Evolutionary conservation across 2,888 invertebrate species (phyloP).

Genomic region (Apamea epomidion): DNA sequence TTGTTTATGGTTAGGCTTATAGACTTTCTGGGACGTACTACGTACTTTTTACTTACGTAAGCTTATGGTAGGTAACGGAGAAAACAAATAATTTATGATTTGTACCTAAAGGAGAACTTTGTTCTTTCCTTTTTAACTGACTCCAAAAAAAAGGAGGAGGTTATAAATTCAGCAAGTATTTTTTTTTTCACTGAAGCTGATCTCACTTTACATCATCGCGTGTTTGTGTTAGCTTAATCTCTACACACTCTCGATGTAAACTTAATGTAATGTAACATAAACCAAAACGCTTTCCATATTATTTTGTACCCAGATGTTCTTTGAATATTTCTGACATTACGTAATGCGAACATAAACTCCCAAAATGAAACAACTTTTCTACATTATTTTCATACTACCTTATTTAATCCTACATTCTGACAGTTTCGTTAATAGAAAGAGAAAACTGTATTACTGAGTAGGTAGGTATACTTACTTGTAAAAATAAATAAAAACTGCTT

Average conservation of each 20-base stretch:
- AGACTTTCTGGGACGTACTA: too few relatives aligned
- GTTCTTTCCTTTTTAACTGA: not conserved
- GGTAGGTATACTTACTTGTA: not conserved
- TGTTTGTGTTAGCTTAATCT: not conserved
- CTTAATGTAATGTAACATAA: not conserved
- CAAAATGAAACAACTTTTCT: slow-evolving; percentile 19
- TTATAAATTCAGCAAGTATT: not conserved
- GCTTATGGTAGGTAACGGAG: not conserved
- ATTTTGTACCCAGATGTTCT: not conserved
- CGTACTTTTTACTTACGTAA: too few relatives aligned
- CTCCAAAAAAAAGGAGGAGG: not conserved
- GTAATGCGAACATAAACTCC: not conserved
- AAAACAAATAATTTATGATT: not conserved
- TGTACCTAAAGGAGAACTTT: too few relatives aligned
- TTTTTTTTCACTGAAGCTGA: not conserved
- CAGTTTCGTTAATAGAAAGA: slow-evolving; percentile 18
- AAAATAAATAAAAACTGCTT: slow-evolving; percentile 12
- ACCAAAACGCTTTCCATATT: not conserved
- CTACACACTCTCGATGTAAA: not conserved
- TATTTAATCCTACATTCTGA: slow-evolving; percentile 25
- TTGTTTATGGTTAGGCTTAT: slow-evolving; percentile 4
- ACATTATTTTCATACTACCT: slow-evolving; percentile 7
- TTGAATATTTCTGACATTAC: slow-evolving; percentile 21
- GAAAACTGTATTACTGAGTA: not conserved
- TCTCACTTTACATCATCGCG: not conserved